Evolutionary conservation across 2,113 vertebrate species (phyloP), one percentile per base, ranked within the genome.

Genomic region (Aegotheles bennettii): DNA sequence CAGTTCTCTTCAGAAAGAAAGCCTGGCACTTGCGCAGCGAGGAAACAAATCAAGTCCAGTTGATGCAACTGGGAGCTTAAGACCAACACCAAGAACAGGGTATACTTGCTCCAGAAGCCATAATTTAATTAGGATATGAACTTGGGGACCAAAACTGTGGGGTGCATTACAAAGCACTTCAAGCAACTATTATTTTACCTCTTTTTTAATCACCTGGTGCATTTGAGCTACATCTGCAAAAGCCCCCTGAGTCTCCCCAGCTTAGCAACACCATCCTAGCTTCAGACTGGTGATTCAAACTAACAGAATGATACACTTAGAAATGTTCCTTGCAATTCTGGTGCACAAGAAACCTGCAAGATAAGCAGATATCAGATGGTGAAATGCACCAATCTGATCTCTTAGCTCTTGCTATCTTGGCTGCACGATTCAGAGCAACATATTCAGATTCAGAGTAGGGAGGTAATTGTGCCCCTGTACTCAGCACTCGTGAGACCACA

Each of bases 231-330:
- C 14, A 45, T 36, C 42, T 74, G 15, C 9, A 86, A 64, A 80
- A 68, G 8, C 1, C 3, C 4, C 2, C 13, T 31, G 57, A 3
- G 6, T 61, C 6, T 23, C 31, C 4, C 11, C 51, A 20, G 12
- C 11, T 80, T 80, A 25, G 13, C 9, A 84, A 33, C 10, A 61
- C 3, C 4, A 9, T 24, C 16, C 21, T 74, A 38, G 10, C 23
- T 78, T 63, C 69, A 82, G 40, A 16, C 28, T 19, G 8, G 13
- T 31, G n/a, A 69, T 61, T 53, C 25, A 67, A 20, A 50, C 11
- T 29, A 24, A 45, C 36, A 82, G 16, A 67, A 61, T 10, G 13
- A 74, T 33, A 74, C 11, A 61, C 10, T 9, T 26, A 8, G 36
- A 67, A 77, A 82, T 17, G 2, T 7, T 82, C 15, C 6, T 56